phyloP scores from a whole-genome alignment of 2,888 invertebrate species.

The Agonum fuliginosum region DNA sequence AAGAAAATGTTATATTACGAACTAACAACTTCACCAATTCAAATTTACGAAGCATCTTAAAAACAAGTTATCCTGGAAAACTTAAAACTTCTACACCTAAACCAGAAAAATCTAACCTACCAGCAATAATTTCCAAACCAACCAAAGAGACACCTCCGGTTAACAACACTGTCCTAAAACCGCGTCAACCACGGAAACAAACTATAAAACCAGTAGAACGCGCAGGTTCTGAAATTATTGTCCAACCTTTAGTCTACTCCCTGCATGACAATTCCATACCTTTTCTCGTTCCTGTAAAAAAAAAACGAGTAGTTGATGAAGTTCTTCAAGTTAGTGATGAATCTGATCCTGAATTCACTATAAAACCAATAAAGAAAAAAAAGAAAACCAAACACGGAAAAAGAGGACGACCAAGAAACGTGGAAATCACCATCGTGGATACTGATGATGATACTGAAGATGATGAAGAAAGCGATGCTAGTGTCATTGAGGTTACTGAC shows the following conservation, averaged over 20 bases:
- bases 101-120: neutral
- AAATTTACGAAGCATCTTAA: conserved; percentile 69
- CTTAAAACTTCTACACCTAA: neutral
- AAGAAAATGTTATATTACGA: conserved; percentile 68
- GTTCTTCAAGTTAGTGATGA: conserved; percentile 67
- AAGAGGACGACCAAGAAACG: conserved; percentile 61
- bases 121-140: conserved; percentile 15
- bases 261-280: neutral
- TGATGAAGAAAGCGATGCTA: conserved; percentile 62
- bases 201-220: conserved; percentile 70
- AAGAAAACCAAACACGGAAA: conserved; percentile 44
- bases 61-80: conserved; percentile 62
- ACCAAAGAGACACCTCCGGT: neutral
- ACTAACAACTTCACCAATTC: conserved; percentile 60
- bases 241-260: conserved; percentile 55
- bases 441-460: conserved; percentile 63
- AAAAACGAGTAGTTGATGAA: conserved; percentile 39
- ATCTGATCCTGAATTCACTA: conserved; percentile 63
- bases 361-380: conserved; percentile 61
- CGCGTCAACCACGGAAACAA: conserved; percentile 69
- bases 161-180: conserved; percentile 40
- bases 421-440: conserved; percentile 60
- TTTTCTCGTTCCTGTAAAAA: conserved; percentile 3
- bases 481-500: conserved; percentile 53
- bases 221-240: conserved; percentile 70